Evolutionary conservation across 64 coral and sea anemone species (phyloP).

Genomic region (Pocillopora verrucosa): DNA sequence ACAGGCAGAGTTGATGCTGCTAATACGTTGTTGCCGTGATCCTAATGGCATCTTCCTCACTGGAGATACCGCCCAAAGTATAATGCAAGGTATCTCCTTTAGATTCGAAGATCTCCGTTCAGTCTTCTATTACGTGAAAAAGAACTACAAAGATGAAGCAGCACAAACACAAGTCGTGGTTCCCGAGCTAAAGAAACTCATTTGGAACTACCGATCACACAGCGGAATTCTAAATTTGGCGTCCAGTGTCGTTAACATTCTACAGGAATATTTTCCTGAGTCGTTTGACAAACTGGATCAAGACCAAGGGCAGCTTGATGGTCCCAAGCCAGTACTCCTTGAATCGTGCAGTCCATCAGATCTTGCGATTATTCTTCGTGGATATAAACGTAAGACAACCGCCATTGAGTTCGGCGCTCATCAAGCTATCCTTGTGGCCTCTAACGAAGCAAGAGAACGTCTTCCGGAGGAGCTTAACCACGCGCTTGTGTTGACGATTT

Average conservation of each 20-base stretch:
- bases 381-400: conserved; percentile 45
- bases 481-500: conserved; percentile 58
- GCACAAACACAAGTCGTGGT: conserved; percentile 40
- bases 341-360: conserved; percentile 46
- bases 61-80: conserved; percentile 87
- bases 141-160: background rate
- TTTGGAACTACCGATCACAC: conserved; percentile 87
- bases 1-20: conserved; percentile 76
- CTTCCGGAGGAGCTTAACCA: conserved; percentile 53
- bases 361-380: conserved; percentile 48
- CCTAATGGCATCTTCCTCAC: conserved; percentile 88
- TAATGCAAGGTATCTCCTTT: conserved; percentile 89
- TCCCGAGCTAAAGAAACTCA: conserved; percentile 64
- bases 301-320: conserved; percentile 82
- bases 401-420: conserved; percentile 72
- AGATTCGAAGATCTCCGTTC: conserved; percentile 85
- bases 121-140: conserved; percentile 62
- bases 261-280: conserved; percentile 82
- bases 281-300: conserved; percentile 79
- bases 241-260: conserved; percentile 66
- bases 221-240: conserved; percentile 76
- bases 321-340: conserved; percentile 58
- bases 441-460: conserved; percentile 42
- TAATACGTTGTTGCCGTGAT: conserved; percentile 80
- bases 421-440: conserved; percentile 39